Evolutionary conservation across 1,140 invertebrate genomes (phyloP), one percentile per base, ranked within the genome.

Genomic region (Tribolium madens): DNA sequence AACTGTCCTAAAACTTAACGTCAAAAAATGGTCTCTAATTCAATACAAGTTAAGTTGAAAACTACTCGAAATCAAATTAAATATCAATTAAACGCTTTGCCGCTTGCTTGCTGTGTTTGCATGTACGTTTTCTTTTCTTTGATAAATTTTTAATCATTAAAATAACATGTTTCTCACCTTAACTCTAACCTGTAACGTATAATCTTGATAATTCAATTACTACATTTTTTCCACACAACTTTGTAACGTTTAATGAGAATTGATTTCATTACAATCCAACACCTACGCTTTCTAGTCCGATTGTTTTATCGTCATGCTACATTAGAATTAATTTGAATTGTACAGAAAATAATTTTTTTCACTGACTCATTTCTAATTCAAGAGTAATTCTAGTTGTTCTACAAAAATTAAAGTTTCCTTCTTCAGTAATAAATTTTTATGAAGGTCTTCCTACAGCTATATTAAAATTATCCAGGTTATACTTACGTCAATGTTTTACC

Each of bases 1-100:
- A 71, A 71, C 68, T 71, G 42, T 71, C 47, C 68, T 71, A 71
- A 31, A 70, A 60, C 53, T 60, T 60, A 60, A 60, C 53, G 53
- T 60, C 57, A 21, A 21, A 64, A 64, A 64, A 64, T 33, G 26
- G 26, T 64, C 57, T 57, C n/a, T 31, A 64, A 60, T 60, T 17
- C 57, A 33, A 64, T 36, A 64, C 57, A 33, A 42, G 57, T 26
- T 64, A 64, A 64, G 57, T 64, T 64, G n/a, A 31, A 26, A 17
- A 26, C 53, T 60, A 64, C 57, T 64, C 36, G 36, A 64, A 64
- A 60, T 17, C 18, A 60, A 64, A 33, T 33, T 36, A 64, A 64
- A 64, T 33, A 64, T 64, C 26, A 31, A 4, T 64, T 13, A 64
- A 64, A 33, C 26, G 57, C 57, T 64, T 57, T 33, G 57, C 57